Evolutionary conservation across 2,888 invertebrate genomes (phyloP).

Genomic region (Andrena praecox): DNA sequence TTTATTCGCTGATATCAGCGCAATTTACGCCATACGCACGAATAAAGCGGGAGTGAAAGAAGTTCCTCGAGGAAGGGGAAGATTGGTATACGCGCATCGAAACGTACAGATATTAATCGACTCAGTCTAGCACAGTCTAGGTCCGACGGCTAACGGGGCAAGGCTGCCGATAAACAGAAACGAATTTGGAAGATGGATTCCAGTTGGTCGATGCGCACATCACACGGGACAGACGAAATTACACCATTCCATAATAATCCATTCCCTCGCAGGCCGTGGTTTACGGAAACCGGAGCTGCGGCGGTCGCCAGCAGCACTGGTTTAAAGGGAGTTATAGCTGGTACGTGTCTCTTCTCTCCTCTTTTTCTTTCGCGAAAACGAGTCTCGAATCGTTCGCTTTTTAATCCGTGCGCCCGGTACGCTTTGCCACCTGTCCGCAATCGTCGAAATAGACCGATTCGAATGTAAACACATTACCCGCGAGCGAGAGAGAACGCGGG

Average conservation of each 20-base stretch:
- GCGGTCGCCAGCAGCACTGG: constrained; percentile 89
- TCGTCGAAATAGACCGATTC: constrained; percentile 1
- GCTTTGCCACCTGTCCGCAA: constrained; percentile 35
- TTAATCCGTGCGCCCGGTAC: neutral
- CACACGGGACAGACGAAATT: constrained; percentile 47
- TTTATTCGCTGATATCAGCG: neutral
- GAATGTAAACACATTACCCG: constrained; percentile 18
- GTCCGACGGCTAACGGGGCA: constrained; percentile 53
- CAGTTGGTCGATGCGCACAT: constrained; percentile 67
- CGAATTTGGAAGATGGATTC: constrained; percentile 76
- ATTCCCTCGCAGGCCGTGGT: constrained; percentile 90
- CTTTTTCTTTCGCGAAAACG: constrained; percentile 7
- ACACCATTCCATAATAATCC: constrained; percentile 83
- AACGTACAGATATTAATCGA: constrained; percentile 62
- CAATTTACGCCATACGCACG: constrained; percentile 9
- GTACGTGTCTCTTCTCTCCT: constrained; percentile 80
- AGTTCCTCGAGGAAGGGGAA: constrained; percentile 57
- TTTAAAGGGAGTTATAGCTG: constrained; percentile 96
- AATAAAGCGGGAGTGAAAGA: constrained; percentile 51
- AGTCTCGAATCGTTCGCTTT: neutral
- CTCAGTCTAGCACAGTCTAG: constrained; percentile 64
- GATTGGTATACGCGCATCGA: constrained; percentile 49
- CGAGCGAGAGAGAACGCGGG: neutral
- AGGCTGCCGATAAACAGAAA: constrained; percentile 18
- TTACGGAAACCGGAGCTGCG: constrained; percentile 90